Evolutionary conservation across 1,140 invertebrate species (phyloP), one percentile per base, ranked within the genome.

Genomic region (Magallana ariakensis): DNA sequence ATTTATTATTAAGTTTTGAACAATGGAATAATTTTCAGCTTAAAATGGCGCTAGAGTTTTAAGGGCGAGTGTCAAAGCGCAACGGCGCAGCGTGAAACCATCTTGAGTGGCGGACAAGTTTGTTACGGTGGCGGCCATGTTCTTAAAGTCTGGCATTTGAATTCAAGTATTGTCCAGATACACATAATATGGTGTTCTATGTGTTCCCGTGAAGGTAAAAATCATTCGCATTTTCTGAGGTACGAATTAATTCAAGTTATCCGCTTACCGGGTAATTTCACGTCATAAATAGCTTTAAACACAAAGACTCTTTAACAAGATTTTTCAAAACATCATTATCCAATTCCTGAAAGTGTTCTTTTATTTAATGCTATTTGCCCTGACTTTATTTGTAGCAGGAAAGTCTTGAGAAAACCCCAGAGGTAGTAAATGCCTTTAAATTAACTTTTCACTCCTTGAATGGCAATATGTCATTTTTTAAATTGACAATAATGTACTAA

Each of bases 341-440:
- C 66, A 75, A 75, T 75, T 75, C 66, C 66, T 75, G 22, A 75
- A 75, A 75, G 66, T 75, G 22, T 75, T 75, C 66, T 75, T 75
- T 62, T 62, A 62, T 62, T 62, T 75, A 75, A 75, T 75, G 19
- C 66, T 26, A 75, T 26, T 75, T 75, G 33, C 33, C 22, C 66
- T 75, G 66, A 75, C 66, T 75, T 75, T 75, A 19, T 75, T 13
- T 9, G 66, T 75, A 26, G 26, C 66, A 13, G 33, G 22, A 75
- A 75, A 26, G 8, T 19, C 66, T 75, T 75, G 66, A 75, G 66
- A 75, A 75, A 75, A 75, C 33, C 9, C 22, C 8, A 11, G 33
- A 75, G 22, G 26, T 75, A 75, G 22, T 75, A 19, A 75, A 75
- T 75, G 33, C 66, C 66, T 75, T 75, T 75, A 75, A 75, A 75